phyloP scores from a whole-genome alignment of 2,888 invertebrate species.

The Agrochola lychnidis region DNA sequence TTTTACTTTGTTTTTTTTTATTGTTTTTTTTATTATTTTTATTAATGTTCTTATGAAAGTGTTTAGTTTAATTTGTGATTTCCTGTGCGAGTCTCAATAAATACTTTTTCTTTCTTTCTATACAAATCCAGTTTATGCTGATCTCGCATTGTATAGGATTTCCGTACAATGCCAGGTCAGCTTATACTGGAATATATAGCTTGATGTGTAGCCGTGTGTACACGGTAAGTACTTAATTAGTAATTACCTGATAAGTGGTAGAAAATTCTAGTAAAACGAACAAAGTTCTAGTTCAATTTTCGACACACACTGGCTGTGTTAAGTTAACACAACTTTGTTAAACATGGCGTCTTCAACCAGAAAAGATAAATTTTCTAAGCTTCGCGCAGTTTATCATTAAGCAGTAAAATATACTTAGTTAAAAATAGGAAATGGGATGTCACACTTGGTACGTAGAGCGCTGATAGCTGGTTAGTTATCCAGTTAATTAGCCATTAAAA shows the following conservation, averaged over 20 bases:
- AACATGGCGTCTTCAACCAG: neutral
- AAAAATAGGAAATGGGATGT: slow-evolving; percentile 73
- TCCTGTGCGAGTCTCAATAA: too few species aligned
- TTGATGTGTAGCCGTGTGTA: too few species aligned
- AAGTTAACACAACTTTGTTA: slow-evolving; percentile 7
- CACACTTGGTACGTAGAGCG: slow-evolving; percentile 53
- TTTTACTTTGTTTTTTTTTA: too few species aligned
- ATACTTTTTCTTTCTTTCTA: too few species aligned
- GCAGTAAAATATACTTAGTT: slow-evolving; percentile 64
- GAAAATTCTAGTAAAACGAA: neutral
- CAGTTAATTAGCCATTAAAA: slow-evolving; percentile 81
- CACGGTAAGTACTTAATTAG: neutral
- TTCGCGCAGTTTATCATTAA: slow-evolving; percentile 41
- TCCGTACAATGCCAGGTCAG: too few species aligned
- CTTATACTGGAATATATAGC: too few species aligned
- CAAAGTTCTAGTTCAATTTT: neutral
- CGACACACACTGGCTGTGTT: neutral
- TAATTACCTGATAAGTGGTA: neutral
- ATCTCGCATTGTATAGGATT: too few species aligned
- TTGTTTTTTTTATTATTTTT: too few species aligned
- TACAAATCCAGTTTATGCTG: too few species aligned
- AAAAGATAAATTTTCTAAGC: slow-evolving; percentile 12
- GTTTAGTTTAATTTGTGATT: too few species aligned
- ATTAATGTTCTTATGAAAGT: too few species aligned
- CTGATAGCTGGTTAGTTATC: slow-evolving; percentile 69